Conservation (phyloP, 2,888 invertebrate genomes). For the Parthenolecanium corni region DNA sequence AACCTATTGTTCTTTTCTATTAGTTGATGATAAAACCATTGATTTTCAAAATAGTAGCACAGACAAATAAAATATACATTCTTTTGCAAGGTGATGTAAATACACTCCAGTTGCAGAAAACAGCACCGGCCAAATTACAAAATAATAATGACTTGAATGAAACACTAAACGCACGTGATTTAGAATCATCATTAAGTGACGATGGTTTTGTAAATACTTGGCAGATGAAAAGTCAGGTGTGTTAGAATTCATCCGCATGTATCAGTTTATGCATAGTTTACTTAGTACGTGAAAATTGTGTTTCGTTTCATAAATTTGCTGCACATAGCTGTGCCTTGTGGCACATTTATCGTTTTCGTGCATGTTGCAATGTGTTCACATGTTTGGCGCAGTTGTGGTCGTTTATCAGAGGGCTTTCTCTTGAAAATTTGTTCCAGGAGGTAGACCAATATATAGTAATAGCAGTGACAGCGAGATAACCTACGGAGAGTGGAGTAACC, state of each 20-base stretch:
- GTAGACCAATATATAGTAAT: not conserved
- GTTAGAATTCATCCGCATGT: not conserved
- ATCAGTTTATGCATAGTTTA: too few relatives aligned
- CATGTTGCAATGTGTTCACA: not conserved
- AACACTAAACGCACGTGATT: constrained; percentile 4
- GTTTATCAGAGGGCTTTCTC: too few relatives aligned
- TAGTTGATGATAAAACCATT: too few relatives aligned
- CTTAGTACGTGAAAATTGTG: too few relatives aligned
- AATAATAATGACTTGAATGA: constrained; percentile 30
- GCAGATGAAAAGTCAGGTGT: not conserved
- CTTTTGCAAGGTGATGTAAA: constrained; percentile 15
- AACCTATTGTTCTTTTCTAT: too few relatives aligned
- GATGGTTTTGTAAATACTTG: constrained; percentile 24
- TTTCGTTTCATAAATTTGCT: not conserved
- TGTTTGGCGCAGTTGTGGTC: not conserved
- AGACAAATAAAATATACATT: too few relatives aligned
- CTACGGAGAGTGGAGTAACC: constrained; percentile 6
- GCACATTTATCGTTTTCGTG: not conserved
- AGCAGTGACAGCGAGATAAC: not conserved
- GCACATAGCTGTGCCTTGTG: not conserved
- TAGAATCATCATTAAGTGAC: not conserved
- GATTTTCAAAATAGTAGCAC: too few relatives aligned
- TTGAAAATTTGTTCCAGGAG: constrained; percentile 13
- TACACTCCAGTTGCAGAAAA: constrained; percentile 33
- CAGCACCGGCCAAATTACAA: constrained; percentile 41